Evolutionary conservation across 1,140 invertebrate species (phyloP).

Genomic region (Ooceraea biroi): DNA sequence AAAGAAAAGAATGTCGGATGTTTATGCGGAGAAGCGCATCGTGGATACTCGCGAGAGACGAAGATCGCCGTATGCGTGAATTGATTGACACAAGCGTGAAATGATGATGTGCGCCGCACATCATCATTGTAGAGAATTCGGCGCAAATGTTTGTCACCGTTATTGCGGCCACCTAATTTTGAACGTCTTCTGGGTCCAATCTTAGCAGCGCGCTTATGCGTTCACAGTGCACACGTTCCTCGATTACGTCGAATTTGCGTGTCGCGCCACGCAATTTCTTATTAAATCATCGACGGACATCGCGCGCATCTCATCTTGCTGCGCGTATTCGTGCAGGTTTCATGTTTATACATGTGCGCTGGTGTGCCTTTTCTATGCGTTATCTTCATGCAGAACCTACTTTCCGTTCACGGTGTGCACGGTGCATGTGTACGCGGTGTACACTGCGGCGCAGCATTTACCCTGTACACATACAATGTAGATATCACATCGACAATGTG

Average conservation of each 20-base stretch:
- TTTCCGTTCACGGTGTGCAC: constrained; percentile 6
- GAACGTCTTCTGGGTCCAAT: too few relatives aligned
- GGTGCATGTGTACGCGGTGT: neutral
- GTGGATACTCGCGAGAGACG: neutral
- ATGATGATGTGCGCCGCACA: too few relatives aligned
- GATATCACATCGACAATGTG: neutral
- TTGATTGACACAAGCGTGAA: neutral
- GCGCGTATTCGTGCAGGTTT: neutral
- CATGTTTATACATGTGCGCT: too few relatives aligned
- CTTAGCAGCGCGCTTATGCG: too few relatives aligned
- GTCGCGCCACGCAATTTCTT: neutral
- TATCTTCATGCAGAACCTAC: constrained; percentile 54
- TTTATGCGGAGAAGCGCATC: constrained; percentile 12
- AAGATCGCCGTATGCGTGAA: neutral
- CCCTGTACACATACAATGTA: constrained; percentile 10
- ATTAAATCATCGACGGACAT: neutral
- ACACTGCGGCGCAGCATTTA: neutral
- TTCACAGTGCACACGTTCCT: too few relatives aligned
- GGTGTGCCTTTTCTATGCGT: constrained; percentile 2
- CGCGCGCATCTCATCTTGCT: neutral
- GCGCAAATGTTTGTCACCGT: too few relatives aligned
- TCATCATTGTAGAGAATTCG: too few relatives aligned
- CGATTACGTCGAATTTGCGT: neutral
- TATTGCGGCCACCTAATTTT: too few relatives aligned
- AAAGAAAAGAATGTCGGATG: constrained; percentile 47